phyloP scores from a whole-genome alignment of 1,140 invertebrate genomes.

The Drosophila santomea region DNA sequence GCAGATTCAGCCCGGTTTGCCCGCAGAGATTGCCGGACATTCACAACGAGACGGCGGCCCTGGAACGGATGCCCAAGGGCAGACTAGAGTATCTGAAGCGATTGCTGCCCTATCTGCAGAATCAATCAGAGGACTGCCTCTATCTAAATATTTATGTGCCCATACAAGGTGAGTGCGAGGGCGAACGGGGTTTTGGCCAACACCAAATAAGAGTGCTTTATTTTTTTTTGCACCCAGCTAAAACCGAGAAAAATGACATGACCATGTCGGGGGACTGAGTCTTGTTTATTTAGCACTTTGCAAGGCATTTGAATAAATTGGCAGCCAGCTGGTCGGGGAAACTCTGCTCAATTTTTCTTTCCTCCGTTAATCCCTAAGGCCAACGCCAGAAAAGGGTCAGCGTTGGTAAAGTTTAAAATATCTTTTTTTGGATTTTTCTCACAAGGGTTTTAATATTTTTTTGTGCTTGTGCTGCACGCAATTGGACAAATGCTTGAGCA shows the following conservation, averaged over 20 bases:
- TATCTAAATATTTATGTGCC: conserved; percentile 98
- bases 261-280: conserved; percentile 65
- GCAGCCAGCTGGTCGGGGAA: conserved; percentile 54
- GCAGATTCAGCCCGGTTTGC: conserved; percentile 93
- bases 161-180: conserved; percentile 90
- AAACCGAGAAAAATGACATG: conserved; percentile 72
- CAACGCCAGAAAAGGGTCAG: conserved; percentile 74
- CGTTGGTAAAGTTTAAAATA: conserved; percentile 54
- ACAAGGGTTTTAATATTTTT: conserved; percentile 23
- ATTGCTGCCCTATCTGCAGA: conserved; percentile 93
- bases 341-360: conserved; percentile 76
- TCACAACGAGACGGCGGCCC: conserved; percentile 91
- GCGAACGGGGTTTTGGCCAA: not conserved
- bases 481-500: conserved; percentile 75
- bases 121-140: conserved; percentile 98
- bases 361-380: conserved; percentile 67
- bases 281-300: conserved; percentile 84
- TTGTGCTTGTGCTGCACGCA: conserved; percentile 17
- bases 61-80: conserved; percentile 93
- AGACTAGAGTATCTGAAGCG: conserved; percentile 94
- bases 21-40: conserved; percentile 94
- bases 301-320: conserved; percentile 82
- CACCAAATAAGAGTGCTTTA: conserved; percentile 45
- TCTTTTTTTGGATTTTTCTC: conserved; percentile 40
- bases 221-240: conserved; percentile 31